phyloP scores from a whole-genome alignment of 1,140 invertebrate species.

The Pogonus chalceus region DNA sequence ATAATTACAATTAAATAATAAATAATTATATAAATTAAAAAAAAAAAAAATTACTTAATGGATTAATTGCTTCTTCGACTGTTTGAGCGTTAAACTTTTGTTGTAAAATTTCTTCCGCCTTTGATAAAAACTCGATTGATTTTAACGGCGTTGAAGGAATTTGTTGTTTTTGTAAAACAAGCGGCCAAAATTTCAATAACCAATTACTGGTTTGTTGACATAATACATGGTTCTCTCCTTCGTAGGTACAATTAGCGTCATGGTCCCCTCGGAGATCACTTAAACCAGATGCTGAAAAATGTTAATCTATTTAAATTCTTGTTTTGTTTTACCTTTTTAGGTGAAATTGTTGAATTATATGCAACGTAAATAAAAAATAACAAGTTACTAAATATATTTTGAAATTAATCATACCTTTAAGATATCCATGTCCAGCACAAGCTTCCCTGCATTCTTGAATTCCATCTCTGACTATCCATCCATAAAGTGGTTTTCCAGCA shows the following conservation, averaged over 20 bases:
- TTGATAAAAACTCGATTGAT: conserved; percentile 50
- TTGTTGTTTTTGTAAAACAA: conserved; percentile 36
- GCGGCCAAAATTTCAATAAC: conserved; percentile 57
- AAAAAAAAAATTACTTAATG: conserved; percentile 49
- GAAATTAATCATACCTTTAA: no score
- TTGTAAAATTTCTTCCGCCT: conserved; percentile 42
- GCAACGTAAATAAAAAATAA: no score
- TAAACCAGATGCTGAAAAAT: conserved; percentile 58
- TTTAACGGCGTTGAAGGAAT: conserved; percentile 47
- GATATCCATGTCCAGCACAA: conserved; percentile 75
- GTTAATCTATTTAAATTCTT: no score
- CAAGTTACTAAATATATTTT: no score
- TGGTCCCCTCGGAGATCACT: conserved; percentile 78
- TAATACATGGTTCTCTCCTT: conserved; percentile 93
- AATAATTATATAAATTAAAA: no score
- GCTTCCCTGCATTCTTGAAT: conserved; percentile 87
- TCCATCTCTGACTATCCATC: conserved; percentile 73
- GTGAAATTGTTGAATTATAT: no score
- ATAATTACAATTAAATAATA: conserved; percentile 13
- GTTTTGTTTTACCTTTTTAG: no score
- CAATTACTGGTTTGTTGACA: conserved; percentile 91
- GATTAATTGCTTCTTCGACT: conserved; percentile 38
- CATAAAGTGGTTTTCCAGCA: conserved; percentile 75
- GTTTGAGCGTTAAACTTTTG: conserved; percentile 38
- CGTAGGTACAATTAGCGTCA: conserved; percentile 89